phyloP scores from a whole-genome alignment of 2,113 vertebrate genomes.

The Myrmophylax atrothorax region DNA sequence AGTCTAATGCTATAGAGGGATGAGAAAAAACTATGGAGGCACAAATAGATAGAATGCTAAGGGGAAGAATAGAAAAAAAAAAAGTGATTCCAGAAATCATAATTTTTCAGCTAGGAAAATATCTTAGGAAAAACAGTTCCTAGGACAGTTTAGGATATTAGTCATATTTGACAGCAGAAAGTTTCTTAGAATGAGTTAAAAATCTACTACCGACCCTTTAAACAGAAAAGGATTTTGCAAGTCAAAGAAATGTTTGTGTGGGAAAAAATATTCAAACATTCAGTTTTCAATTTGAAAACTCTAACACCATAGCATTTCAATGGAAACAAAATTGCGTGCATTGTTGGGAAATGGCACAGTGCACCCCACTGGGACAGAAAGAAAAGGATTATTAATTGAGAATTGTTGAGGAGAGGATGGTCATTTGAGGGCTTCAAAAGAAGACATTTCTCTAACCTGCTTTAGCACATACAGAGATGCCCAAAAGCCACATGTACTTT shows the following conservation, averaged over 20 bases:
- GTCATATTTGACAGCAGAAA: background rate
- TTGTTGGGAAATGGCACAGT: slow-evolving; percentile 47
- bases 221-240: slow-evolving; percentile 42
- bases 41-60: background rate
- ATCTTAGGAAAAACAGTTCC: background rate
- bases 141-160: background rate
- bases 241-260: slow-evolving; percentile 27
- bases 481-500: background rate
- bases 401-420: background rate
- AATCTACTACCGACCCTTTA: background rate
- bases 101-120: background rate
- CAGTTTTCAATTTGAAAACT: slow-evolving; percentile 38
- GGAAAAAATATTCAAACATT: slow-evolving; percentile 1
- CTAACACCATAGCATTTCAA: slow-evolving; percentile 31
- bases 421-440: background rate
- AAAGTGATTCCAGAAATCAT: background rate
- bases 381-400: background rate
- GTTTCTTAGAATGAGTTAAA: slow-evolving; percentile 29
- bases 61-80: background rate
- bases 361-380: slow-evolving; percentile 18
- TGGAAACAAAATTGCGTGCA: slow-evolving; percentile 28
- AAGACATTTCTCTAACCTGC: background rate
- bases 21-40: background rate
- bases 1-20: background rate
- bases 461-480: background rate